These are phyloP conservation scores for Sipha flava DNA, from an alignment of 1,140 invertebrate species.

Conservation along the genomic window DNA sequence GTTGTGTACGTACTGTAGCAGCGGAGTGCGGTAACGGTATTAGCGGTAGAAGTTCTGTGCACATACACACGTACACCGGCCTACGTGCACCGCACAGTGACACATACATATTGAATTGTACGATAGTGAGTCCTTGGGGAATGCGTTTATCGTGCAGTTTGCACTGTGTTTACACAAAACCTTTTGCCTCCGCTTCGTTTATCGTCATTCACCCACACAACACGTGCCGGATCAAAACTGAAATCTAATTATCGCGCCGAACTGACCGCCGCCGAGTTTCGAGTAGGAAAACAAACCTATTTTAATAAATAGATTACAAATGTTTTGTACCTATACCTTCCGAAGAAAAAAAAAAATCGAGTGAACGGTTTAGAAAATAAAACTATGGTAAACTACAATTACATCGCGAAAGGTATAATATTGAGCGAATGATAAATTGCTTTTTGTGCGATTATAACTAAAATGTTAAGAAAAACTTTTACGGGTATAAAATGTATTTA, in stretches of 20 bases:
- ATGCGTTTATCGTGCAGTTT: constrained; percentile 21
- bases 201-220: neutral
- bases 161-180: constrained; percentile 25
- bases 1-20: neutral
- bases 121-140: constrained; percentile 1
- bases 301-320: too few species aligned
- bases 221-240: neutral
- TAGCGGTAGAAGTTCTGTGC: neutral
- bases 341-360: too few species aligned
- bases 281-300: too few species aligned
- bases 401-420: too few species aligned
- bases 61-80: neutral
- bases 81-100: neutral
- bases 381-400: too few species aligned
- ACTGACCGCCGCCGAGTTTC: neutral
- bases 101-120: neutral
- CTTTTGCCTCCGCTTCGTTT: neutral
- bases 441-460: too few species aligned
- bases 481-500: too few species aligned
- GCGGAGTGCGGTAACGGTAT: neutral
- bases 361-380: too few species aligned
- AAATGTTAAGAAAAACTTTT: too few species aligned
- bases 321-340: too few species aligned
- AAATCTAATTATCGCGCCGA: neutral
- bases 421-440: too few species aligned